These are phyloP conservation scores for Salvelinus namaycush DNA, from an alignment of 2,113 vertebrate species.

Conservation along the genomic window DNA sequence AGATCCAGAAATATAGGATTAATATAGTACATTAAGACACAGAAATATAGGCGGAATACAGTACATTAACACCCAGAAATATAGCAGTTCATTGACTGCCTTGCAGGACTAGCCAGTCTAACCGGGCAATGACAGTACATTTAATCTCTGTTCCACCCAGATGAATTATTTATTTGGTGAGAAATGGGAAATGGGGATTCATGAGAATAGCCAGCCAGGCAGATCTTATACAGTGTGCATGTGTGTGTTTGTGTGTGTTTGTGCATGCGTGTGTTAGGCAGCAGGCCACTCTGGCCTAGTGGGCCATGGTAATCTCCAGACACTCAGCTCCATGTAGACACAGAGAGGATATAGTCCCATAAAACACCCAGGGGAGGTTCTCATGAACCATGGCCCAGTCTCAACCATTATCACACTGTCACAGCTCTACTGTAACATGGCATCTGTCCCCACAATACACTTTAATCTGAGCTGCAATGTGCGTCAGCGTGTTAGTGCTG, in stretches of 20 bases:
- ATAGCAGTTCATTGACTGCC: constrained; percentile 19
- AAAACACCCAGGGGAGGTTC: constrained; percentile 35
- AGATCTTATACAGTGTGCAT: not conserved
- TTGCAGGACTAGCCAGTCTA: constrained; percentile 47
- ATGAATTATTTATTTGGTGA: constrained; percentile 49
- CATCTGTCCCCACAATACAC: constrained; percentile 40
- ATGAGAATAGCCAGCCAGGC: constrained; percentile 33
- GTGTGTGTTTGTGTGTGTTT: constrained; percentile 9
- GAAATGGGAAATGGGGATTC: constrained; percentile 46
- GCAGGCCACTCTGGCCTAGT: not conserved
- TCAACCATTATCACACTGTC: constrained; percentile 39
- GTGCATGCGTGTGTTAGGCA: not conserved
- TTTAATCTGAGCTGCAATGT: constrained; percentile 56
- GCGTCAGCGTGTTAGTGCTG: not conserved
- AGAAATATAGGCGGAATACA: not conserved
- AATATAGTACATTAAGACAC: not conserved
- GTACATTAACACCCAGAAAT: not conserved
- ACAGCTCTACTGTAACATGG: constrained; percentile 25
- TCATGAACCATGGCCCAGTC: constrained; percentile 34
- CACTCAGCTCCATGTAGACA: not conserved
- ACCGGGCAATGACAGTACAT: constrained; percentile 42
- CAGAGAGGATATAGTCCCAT: constrained; percentile 1
- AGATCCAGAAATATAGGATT: constrained; percentile 1
- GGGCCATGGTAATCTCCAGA: constrained; percentile 42
- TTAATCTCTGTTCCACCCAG: constrained; percentile 36